These are phyloP conservation scores for Buceros bicornis DNA, from an alignment of 2,797 vertebrate genomes.

Conservation along the genomic window DNA sequence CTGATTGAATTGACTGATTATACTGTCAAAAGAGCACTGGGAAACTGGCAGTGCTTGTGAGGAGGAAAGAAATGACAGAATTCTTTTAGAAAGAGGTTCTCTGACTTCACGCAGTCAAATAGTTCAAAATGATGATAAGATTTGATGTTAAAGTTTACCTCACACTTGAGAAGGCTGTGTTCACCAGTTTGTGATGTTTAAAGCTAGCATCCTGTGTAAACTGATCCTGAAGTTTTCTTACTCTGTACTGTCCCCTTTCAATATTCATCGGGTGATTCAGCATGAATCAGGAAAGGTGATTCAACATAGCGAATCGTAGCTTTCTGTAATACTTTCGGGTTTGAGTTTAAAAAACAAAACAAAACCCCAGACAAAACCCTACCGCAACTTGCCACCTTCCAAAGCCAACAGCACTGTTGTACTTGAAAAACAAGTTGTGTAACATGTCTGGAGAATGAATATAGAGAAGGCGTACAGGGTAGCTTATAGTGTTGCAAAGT, in stretches of 20 bases:
- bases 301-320: not conserved
- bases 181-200: conserved; percentile 53
- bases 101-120: conserved; percentile 68
- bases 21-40: conserved; percentile 82
- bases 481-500: not conserved
- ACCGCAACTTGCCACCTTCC: not conserved
- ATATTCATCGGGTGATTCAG: not conserved
- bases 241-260: not conserved
- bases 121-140: conserved; percentile 71
- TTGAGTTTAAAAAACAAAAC: not conserved
- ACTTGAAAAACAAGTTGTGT: not conserved
- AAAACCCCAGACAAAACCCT: not conserved
- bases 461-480: not conserved
- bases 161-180: conserved; percentile 41
- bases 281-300: not conserved
- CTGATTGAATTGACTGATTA: conserved; percentile 89
- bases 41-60: conserved; percentile 74
- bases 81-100: conserved; percentile 69
- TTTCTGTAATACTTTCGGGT: not conserved
- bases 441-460: not conserved
- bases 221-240: not conserved
- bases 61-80: conserved; percentile 71
- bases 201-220: not conserved
- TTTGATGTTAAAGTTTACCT: conserved; percentile 71
- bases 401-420: not conserved